These are phyloP conservation scores for Drosophila triauraria DNA, from an alignment of 1,140 invertebrate genomes.

Conservation along the genomic window DNA sequence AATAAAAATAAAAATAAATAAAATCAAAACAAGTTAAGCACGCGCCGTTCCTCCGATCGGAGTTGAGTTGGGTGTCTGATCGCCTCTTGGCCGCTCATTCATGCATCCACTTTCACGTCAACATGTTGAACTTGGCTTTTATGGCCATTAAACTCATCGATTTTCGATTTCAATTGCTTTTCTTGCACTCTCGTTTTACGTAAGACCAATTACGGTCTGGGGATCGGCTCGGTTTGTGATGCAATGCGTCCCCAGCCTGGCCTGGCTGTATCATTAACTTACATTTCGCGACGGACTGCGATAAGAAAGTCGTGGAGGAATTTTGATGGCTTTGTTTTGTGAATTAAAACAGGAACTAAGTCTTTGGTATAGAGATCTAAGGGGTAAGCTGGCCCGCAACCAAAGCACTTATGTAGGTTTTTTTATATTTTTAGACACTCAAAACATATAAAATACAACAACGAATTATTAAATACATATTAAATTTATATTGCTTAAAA, in stretches of 20 bases:
- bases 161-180: conserved; percentile 47
- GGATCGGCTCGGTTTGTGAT: conserved; percentile 28
- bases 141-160: conserved; percentile 65
- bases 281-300: conserved; percentile 36
- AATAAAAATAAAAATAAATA: background rate
- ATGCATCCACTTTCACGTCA: conserved; percentile 62
- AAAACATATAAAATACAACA: too few species aligned
- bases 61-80: conserved; percentile 1
- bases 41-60: conserved; percentile 32
- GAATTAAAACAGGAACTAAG: conserved; percentile 12
- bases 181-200: conserved; percentile 46
- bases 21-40: conserved; percentile 52
- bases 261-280: conserved; percentile 34
- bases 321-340: background rate
- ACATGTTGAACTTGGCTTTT: conserved; percentile 62
- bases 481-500: background rate
- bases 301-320: conserved; percentile 16
- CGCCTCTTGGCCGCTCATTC: conserved; percentile 24
- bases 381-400: background rate
- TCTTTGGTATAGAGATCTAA: background rate
- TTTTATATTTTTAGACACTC: background rate
- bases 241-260: conserved; percentile 25
- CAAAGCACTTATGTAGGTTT: background rate
- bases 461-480: too few species aligned
- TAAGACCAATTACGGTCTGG: conserved; percentile 57